These are phyloP conservation scores for Mesembrinibis cayennensis DNA, from an alignment of 2,113 vertebrate genomes.

Conservation along the genomic window DNA sequence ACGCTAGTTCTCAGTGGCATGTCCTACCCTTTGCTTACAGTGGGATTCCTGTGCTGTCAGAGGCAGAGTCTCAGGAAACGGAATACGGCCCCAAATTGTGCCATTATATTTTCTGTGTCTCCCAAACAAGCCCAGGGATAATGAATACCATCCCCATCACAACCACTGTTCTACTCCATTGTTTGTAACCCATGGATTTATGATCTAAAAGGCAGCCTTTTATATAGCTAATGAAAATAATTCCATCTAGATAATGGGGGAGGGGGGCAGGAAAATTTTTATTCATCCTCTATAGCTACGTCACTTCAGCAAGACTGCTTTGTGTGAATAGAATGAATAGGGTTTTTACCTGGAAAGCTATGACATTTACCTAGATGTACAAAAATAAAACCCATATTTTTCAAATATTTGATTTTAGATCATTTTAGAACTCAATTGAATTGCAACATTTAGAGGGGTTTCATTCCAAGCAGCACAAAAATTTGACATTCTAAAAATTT, in stretches of 20 bases:
- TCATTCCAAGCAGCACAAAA: background rate
- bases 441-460: background rate
- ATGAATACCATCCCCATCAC: background rate
- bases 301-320: background rate
- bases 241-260: background rate
- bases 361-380: background rate
- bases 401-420: background rate
- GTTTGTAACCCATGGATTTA: background rate
- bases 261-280: background rate
- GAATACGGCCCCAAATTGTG: background rate
- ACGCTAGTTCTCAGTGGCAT: background rate
- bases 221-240: background rate
- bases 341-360: background rate
- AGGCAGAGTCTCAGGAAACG: background rate
- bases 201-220: background rate
- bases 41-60: background rate
- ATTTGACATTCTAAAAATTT: background rate
- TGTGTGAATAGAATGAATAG: background rate
- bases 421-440: background rate
- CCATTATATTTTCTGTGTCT: background rate
- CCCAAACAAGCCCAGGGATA: background rate
- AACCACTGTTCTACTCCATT: background rate
- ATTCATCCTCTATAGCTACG: background rate
- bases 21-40: background rate
- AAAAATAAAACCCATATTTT: background rate